Base-by-base conservation (phyloP, 2,113 vertebrate species). In the Scophthalmus maximus region DNA sequence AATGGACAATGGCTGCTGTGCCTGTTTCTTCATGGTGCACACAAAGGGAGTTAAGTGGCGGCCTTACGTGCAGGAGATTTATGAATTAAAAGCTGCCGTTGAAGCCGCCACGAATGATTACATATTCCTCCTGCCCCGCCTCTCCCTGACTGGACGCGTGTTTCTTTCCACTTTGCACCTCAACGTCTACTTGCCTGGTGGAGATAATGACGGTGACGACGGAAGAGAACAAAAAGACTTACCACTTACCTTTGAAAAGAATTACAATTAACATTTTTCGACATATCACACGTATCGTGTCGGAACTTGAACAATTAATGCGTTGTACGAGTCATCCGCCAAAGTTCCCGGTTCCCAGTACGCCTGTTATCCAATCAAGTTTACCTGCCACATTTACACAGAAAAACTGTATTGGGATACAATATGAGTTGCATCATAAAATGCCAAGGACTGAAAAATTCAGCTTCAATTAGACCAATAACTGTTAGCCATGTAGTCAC, bases 1-100 rank as follows among this genome's bases (percentile, higher is more conserved):
- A 79, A 44, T 32, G 66, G 9, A 87, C 83, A 88, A 80, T 84
- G 56, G 62, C 26, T 61, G 36, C 63, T 44, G 70, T 65, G 73
- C 34, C 72, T 72, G 68, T 83, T 76, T 80, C 67, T 81, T 74
- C 51, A 2, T 27, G 36, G 26, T 1, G 50, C 63, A 27, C 56
- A 78, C 73, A 72, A 68, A 81, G 42, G 42, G 49, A 69, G 56
- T 67, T 68, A 73, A 78, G 74, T 58, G 12, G 50, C 12, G 8
- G 14, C 20, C 57, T 63, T 81, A 84, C 79, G 66, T 72, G 58
- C 26, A 3, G 15, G 23, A 63, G 77, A 49, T 78, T 85, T 80
- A 73, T 72, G 79, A 80, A 85, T 59, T 58, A 74, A 65, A n/a
- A 75, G 72, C 29, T 7, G 56, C 71, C 58, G 71, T 71, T 79